A percentile compares a stretch with the other conserved stretches of the same genome.
Conservation (phyloP, 2,113 vertebrate genomes). For the Anser brachyrhynchus region DNA sequence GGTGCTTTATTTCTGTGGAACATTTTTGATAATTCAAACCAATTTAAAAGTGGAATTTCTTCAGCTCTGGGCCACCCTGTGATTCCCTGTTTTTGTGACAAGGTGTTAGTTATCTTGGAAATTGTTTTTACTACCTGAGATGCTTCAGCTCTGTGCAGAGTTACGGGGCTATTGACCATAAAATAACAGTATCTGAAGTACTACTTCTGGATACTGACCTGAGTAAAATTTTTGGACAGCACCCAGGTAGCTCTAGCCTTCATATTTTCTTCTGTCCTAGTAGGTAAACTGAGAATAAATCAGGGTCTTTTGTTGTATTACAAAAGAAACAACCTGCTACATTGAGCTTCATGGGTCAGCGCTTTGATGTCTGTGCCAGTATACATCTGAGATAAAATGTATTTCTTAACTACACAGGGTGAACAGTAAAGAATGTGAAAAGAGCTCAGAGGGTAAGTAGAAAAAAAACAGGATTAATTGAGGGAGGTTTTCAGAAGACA, state of each 20-base stretch:
- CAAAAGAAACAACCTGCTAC: constrained; percentile 23
- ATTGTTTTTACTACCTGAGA: not conserved
- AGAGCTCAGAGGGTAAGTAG: not conserved
- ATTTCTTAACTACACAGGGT: not conserved
- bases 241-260: not conserved
- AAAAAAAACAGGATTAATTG: constrained; percentile 1
- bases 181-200: constrained; percentile 21
- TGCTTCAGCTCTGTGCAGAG: not conserved
- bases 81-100: not conserved
- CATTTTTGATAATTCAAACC: not conserved
- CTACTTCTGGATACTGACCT: constrained; percentile 2
- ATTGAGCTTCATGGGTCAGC: not conserved
- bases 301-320: not conserved
- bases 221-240: constrained; percentile 37
- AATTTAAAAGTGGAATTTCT: not conserved
- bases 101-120: not conserved
- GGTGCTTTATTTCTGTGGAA: not conserved
- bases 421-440: not conserved
- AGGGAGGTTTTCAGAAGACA: not conserved
- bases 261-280: not conserved
- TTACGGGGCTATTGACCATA: not conserved
- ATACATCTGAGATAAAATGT: constrained; percentile 19
- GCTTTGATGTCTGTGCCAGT: not conserved
- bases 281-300: constrained; percentile 44
- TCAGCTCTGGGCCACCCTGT: not conserved